Evolutionary conservation across 2,888 invertebrate species (phyloP), one percentile per base, ranked within the genome.

Genomic region (Oegoconia quadripuncta): DNA sequence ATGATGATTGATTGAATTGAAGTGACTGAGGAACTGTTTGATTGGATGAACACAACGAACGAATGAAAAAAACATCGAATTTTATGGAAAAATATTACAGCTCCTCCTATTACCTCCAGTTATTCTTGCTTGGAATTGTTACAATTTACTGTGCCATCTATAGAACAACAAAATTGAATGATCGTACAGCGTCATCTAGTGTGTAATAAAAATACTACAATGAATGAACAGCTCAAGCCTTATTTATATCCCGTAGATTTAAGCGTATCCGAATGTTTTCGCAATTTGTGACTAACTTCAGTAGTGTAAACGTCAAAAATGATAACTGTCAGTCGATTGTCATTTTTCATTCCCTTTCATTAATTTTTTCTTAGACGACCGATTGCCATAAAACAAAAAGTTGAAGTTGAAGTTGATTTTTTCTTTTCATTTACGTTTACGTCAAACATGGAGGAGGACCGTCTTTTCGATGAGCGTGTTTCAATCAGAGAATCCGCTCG

Each of bases 401-500:
- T 37, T 36, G 36, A 13, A n/a, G 35, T 26, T 42, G 9, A 6
- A 3, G 7, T 23, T n/a, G n/a, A 9, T 23, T 20, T 18, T 32
- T 55, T 52, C n/a, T 17, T 34, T 14, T 61, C 59, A 64, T 55
- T 63, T 55, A 56, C 50, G 41, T 42, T 55, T 58, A 75, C 76
- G 81, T 83, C 78, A 77, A 88, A 91, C 81, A 92, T 92, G 91
- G 92, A 92, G 88, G 91, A 91, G 74, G 92, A 92, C 74, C 89
- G 91, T 81, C 91, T 93, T 75, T 92, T 93, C 67, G 93, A 93
- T 72, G 96, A 96, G 80, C 92, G 94, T 81, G 90, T 94, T 81
- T 94, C 95, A 55, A 95, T 96, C 74, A 90, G 95, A 55, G 94
- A 95, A 76, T 94, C 94, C 44, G 93, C 93, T 44, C 91, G 93